Percentiles rank a stretch among this genome's conserved stretches.
phyloP scores from a whole-genome alignment of 2,888 invertebrate species.

The Drosophila pseudotalamancana region DNA sequence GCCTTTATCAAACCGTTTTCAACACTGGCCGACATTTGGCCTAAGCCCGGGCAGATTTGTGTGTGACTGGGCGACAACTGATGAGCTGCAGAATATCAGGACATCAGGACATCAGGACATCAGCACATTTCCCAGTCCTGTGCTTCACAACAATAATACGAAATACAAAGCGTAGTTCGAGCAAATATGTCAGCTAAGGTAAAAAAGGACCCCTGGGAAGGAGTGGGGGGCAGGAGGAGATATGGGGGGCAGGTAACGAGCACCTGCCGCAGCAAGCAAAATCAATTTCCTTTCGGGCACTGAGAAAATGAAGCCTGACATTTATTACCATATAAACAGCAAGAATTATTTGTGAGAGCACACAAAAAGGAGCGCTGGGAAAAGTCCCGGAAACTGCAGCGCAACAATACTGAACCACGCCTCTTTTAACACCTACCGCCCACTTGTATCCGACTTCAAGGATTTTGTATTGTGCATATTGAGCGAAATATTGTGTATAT shows the following conservation, averaged over 20 bases:
- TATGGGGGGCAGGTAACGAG: neutral
- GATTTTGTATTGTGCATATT: slow-evolving; percentile 49
- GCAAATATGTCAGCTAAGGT: slow-evolving; percentile 42
- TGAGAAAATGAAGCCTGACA: slow-evolving; percentile 63
- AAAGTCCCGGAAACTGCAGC: slow-evolving; percentile 63
- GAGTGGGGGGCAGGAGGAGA: neutral
- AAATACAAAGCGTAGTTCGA: slow-evolving; percentile 40
- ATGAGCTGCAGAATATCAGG: slow-evolving; percentile 48
- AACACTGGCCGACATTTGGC: slow-evolving; percentile 34
- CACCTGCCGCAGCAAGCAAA: slow-evolving; percentile 55
- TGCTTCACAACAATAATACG: slow-evolving; percentile 32
- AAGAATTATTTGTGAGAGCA: slow-evolving; percentile 55
- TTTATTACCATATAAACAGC: slow-evolving; percentile 76
- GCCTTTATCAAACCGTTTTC: slow-evolving; percentile 40
- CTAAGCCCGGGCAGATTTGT: slow-evolving; percentile 45
- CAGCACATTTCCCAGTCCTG: slow-evolving; percentile 17
- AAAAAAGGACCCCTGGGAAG: slow-evolving; percentile 1
- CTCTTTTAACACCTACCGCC: neutral
- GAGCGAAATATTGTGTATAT: slow-evolving; percentile 43
- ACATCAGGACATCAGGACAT: too few relatives aligned
- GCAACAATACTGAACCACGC: slow-evolving; percentile 51
- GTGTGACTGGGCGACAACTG: slow-evolving; percentile 40
- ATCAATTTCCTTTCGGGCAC: slow-evolving; percentile 68
- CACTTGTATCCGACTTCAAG: slow-evolving; percentile 4
- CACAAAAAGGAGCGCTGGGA: slow-evolving; percentile 43